A percentile compares a stretch with the other conserved stretches of the same genome.
phyloP scores from a whole-genome alignment of 2,113 vertebrate species.

The Microtus oregoni region DNA sequence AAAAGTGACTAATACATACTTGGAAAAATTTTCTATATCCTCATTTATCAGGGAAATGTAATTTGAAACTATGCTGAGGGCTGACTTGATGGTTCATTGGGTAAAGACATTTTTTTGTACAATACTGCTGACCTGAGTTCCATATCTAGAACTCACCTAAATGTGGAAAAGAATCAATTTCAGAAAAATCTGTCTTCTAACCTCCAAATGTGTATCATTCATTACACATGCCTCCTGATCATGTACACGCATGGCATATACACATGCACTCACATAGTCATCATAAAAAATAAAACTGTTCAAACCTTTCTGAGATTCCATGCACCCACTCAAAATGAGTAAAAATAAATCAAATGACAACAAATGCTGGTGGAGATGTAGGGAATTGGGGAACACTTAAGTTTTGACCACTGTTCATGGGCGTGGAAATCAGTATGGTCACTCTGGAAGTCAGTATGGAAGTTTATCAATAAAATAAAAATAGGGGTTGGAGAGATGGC shows the following conservation, averaged over 20 bases:
- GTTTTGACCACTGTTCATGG: background rate
- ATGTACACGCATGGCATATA: background rate
- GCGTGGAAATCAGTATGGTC: background rate
- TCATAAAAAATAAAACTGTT: background rate
- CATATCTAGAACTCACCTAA: background rate
- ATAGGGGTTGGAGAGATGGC: background rate
- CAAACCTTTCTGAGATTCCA: background rate
- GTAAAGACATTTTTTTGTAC: background rate
- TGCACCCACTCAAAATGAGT: background rate
- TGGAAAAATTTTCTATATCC: background rate
- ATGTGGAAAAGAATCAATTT: background rate
- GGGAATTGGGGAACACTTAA: background rate
- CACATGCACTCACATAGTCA: background rate
- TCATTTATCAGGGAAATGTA: background rate
- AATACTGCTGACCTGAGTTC: background rate
- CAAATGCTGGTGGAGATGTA: background rate
- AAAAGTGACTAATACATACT: background rate
- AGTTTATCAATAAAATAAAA: background rate
- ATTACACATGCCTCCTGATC: background rate
- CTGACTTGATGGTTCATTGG: background rate
- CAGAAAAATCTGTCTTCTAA: background rate
- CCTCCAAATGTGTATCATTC: background rate
- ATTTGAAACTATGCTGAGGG: background rate
- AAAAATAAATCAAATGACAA: background rate
- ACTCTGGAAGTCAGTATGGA: background rate